Conservation (phyloP, 2,888 invertebrate species). For the Drosophila putrida region DNA sequence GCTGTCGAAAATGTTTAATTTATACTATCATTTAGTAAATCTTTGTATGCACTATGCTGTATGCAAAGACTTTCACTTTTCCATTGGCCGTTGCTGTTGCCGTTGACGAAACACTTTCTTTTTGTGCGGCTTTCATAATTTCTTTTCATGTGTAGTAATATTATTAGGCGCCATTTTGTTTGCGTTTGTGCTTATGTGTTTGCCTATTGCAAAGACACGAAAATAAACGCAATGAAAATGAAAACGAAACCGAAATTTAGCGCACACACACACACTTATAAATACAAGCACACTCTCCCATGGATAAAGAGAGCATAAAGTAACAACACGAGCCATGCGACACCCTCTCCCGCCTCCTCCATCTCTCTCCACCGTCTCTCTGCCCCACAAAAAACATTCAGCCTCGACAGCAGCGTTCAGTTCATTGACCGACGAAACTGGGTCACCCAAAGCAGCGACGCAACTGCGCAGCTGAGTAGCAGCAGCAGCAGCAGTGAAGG, state of each 20-base stretch:
- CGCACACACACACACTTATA: conserved; percentile 54
- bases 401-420: conserved; percentile 70
- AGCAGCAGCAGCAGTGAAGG: conserved; percentile 70
- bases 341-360: conserved; percentile 17
- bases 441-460: conserved; percentile 69
- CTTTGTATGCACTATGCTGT: conserved; percentile 16
- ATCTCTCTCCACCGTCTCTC: conserved; percentile 2
- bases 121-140: conserved; percentile 77
- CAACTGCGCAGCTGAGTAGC: conserved; percentile 18
- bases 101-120: conserved; percentile 79
- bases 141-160: conserved; percentile 71
- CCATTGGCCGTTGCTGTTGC: conserved; percentile 54
- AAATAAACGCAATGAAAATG: conserved; percentile 81
- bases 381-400: conserved; percentile 48
- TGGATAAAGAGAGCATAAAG: conserved; percentile 40
- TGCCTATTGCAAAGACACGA: conserved; percentile 78
- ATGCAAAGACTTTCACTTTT: conserved; percentile 72
- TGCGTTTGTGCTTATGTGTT: conserved; percentile 29
- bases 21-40: conserved; percentile 22
- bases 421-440: conserved; percentile 76
- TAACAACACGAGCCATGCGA: conserved; percentile 44
- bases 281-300: conserved; percentile 28
- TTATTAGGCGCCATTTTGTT: conserved; percentile 75
- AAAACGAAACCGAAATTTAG: conserved; percentile 84
- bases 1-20: conserved; percentile 34